Evolutionary conservation across 2,113 vertebrate species (phyloP).

Genomic region (Burhinus bistriatus): DNA sequence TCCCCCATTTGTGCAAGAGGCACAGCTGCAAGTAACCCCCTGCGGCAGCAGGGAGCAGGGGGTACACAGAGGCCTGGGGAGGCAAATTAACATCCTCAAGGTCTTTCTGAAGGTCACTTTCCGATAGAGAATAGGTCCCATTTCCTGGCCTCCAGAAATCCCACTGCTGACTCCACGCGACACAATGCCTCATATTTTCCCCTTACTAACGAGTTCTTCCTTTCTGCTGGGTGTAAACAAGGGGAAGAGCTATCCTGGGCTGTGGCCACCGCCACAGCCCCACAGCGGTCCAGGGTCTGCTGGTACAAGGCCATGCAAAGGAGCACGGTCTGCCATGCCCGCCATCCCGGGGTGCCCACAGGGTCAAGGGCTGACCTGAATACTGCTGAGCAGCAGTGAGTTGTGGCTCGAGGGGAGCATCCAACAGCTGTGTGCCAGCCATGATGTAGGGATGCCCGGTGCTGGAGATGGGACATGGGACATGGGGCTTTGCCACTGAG

Average conservation of each 20-base stretch:
- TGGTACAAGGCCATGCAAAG: accelerated
- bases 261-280: accelerated
- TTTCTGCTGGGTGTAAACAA: neutral
- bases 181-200: conserved; percentile 16
- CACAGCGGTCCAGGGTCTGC: neutral
- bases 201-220: neutral
- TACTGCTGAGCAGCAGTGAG: neutral
- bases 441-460: neutral
- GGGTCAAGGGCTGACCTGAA: neutral
- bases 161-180: neutral
- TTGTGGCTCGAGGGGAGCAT: accelerated
- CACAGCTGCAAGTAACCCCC: neutral
- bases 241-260: neutral
- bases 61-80: neutral
- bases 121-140: neutral
- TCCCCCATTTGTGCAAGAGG: neutral
- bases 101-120: neutral
- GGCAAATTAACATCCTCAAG: neutral
- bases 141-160: conserved; percentile 37
- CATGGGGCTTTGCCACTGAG: neutral
- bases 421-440: neutral
- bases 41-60: accelerated
- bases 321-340: accelerated
- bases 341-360: accelerated
- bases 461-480: neutral